A percentile compares a stretch with the other conserved stretches of the same genome.
These are phyloP conservation scores for Acanthopleura granulata DNA, from an alignment of 2,888 invertebrate species.

Conservation along the genomic window DNA sequence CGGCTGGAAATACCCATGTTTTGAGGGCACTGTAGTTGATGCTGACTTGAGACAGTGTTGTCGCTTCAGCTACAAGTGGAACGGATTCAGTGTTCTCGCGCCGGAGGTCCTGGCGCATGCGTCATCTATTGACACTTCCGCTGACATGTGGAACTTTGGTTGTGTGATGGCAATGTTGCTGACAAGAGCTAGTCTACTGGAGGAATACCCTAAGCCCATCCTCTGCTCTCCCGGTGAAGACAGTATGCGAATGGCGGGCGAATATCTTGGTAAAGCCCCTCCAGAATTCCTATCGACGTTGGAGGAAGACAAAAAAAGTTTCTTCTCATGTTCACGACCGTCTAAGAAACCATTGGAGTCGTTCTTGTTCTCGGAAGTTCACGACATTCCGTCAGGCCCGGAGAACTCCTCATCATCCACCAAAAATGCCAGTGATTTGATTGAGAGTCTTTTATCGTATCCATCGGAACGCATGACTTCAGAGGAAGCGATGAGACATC, in stretches of 20 bases:
- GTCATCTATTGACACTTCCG: neutral
- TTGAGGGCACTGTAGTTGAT: neutral
- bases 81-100: neutral
- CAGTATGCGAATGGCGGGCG: neutral
- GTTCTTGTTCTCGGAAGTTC: neutral
- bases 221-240: slow-evolving; percentile 7
- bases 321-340: neutral
- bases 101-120: neutral
- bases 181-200: neutral
- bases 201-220: neutral
- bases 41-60: neutral
- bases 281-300: neutral
- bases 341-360: neutral
- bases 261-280: neutral
- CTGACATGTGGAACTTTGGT: slow-evolving; percentile 13
- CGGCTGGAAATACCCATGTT: slow-evolving; percentile 7
- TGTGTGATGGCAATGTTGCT: slow-evolving; percentile 10
- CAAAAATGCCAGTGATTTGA: neutral
- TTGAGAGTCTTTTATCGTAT: neutral
- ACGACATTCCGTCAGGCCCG: neutral
- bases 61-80: slow-evolving; percentile 15
- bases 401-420: neutral
- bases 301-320: neutral
- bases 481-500: neutral
- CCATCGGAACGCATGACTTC: neutral